These are phyloP conservation scores for Castor canadensis DNA, from an alignment of 2,113 vertebrate genomes.

Conservation along the genomic window DNA sequence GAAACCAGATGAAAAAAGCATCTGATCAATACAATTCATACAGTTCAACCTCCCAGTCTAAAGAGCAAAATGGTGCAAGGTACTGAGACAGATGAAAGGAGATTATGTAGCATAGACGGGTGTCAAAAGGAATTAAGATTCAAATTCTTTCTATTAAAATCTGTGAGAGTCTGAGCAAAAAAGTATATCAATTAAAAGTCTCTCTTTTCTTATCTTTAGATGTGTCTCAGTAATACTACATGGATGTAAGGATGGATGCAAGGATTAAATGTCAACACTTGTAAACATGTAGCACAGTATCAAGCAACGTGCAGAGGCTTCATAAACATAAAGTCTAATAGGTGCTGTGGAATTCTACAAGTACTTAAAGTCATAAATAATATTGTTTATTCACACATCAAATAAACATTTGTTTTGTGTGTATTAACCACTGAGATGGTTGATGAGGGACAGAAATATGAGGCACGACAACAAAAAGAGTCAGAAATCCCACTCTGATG, in stretches of 20 bases:
- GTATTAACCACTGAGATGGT: no score
- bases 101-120: neutral
- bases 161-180: neutral
- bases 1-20: neutral
- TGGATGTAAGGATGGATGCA: neutral
- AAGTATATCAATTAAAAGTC: neutral
- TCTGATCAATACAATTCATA: neutral
- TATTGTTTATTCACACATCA: neutral
- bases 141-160: neutral
- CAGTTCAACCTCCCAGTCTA: neutral
- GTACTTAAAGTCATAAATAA: neutral
- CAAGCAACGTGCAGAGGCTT: neutral
- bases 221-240: neutral
- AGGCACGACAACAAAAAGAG: neutral
- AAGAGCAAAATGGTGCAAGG: neutral
- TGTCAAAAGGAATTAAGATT: neutral
- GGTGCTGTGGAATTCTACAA: neutral
- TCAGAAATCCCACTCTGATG: neutral
- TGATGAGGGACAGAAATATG: neutral
- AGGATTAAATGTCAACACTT: neutral
- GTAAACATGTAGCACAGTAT: neutral
- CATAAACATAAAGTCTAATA: neutral
- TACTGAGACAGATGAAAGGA: neutral
- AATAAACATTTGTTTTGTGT: neutral
- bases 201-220: neutral